Evolutionary conservation across 2,888 invertebrate genomes (phyloP).

Genomic region (Frankliniella fusca): DNA sequence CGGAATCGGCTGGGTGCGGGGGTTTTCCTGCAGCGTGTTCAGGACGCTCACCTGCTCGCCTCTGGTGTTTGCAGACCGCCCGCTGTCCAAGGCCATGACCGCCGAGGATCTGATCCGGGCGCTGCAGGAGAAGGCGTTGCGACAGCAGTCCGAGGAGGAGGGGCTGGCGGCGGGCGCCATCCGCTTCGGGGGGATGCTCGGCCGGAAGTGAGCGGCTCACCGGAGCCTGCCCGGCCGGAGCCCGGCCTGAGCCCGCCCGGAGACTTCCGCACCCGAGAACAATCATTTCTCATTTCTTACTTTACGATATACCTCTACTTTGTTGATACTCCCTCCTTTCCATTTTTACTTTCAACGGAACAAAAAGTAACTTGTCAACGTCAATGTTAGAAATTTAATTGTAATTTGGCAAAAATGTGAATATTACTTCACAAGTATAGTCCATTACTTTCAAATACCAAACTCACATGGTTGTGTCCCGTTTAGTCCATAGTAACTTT

Average conservation of each 20-base stretch:
- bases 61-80: not conserved
- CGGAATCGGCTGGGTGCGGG: no score
- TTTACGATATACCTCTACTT: not conserved
- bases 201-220: not conserved
- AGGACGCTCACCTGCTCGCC: no score
- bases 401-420: no score
- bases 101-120: not conserved
- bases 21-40: no score
- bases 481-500: no score
- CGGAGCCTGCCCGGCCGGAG: not conserved
- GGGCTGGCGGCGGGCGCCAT: not conserved
- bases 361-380: no score
- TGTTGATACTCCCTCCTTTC: not conserved
- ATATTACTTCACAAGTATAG: no score
- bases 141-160: not conserved
- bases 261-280: not conserved
- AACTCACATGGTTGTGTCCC: no score
- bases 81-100: not conserved
- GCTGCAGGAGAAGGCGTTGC: not conserved
- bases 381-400: no score
- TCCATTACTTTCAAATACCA: no score
- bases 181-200: not conserved
- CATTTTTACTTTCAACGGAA: no score
- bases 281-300: not conserved
- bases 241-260: not conserved